These are phyloP conservation scores for Ascaphus truei DNA, from an alignment of 2,113 vertebrate species.

Conservation along the genomic window DNA sequence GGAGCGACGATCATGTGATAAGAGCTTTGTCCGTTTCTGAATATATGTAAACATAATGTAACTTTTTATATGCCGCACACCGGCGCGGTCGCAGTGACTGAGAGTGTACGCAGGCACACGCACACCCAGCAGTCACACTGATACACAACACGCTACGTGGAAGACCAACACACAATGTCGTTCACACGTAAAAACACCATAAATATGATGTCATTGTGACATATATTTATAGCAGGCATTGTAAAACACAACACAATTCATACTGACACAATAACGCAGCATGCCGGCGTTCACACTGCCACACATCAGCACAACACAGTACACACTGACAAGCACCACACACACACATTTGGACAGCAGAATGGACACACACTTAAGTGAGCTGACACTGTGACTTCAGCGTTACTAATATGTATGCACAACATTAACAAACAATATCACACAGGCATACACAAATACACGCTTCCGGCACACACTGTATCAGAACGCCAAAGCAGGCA, in stretches of 20 bases:
- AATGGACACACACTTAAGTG: too few species aligned
- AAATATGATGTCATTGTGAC: neutral
- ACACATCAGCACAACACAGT: neutral
- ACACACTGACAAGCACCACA: neutral
- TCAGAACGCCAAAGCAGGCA: too few species aligned
- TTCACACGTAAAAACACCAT: neutral
- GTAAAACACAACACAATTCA: neutral
- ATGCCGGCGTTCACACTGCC: neutral
- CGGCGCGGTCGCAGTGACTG: neutral
- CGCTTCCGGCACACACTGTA: neutral
- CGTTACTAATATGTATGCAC: too few species aligned
- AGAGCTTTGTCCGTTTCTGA: constrained; percentile 25
- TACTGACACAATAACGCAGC: neutral
- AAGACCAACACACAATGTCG: neutral
- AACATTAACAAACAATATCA: neutral
- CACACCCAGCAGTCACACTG: neutral
- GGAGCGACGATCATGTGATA: constrained; percentile 12
- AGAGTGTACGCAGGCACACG: too few species aligned
- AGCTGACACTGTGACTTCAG: too few species aligned
- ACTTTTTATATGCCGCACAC: constrained; percentile 27
- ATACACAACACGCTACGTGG: neutral
- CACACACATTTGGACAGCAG: too few species aligned
- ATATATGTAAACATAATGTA: constrained; percentile 13
- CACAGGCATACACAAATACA: neutral
- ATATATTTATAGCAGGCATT: neutral